These are phyloP conservation scores for Lepidothrix coronata DNA, from an alignment of 2,113 vertebrate species.

Conservation along the genomic window DNA sequence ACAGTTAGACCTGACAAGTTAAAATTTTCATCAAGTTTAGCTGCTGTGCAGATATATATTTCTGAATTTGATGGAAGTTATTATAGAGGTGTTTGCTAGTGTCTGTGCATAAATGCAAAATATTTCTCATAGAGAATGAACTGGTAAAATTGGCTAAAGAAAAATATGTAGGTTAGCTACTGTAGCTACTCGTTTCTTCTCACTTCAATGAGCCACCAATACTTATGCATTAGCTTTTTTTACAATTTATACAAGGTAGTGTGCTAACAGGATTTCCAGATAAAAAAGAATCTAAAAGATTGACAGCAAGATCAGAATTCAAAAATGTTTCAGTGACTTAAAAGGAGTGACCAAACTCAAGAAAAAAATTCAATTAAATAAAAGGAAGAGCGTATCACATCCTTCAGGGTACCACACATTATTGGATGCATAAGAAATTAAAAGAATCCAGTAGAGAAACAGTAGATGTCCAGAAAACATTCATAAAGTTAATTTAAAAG, in stretches of 20 bases:
- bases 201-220: not conserved
- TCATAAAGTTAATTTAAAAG: not conserved
- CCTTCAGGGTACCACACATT: not conserved
- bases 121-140: not conserved
- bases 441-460: not conserved
- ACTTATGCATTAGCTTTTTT: not conserved
- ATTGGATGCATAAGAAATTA: not conserved
- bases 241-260: not conserved
- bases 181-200: not conserved
- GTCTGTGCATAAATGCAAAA: not conserved
- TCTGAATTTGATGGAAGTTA: not conserved
- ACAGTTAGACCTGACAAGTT: not conserved
- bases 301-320: not conserved
- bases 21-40: not conserved
- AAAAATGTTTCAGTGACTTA: not conserved
- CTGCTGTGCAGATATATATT: not conserved
- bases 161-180: not conserved
- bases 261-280: not conserved
- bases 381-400: fast-evolving
- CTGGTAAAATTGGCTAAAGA: not conserved
- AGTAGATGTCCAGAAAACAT: not conserved
- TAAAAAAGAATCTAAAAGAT: not conserved
- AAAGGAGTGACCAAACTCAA: not conserved
- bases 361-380: not conserved
- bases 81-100: not conserved